phyloP scores from a whole-genome alignment of 23 tunicate genomes.

The Botrylloides violaceus region DNA sequence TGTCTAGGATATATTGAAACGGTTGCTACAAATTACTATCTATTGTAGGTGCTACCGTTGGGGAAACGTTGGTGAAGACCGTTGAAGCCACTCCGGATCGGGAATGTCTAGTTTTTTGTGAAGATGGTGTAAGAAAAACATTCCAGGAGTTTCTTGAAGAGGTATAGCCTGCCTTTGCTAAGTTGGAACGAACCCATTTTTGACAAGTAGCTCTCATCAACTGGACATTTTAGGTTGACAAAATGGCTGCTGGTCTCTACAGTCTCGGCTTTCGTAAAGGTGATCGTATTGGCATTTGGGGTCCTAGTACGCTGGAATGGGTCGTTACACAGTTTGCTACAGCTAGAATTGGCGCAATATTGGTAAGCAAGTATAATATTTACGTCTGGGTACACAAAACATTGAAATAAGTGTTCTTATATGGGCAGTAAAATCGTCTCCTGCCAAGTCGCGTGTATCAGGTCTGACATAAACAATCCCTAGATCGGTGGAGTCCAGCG shows the following conservation, averaged over 20 bases:
- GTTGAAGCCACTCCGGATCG: constrained; percentile 72
- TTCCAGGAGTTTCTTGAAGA: constrained; percentile 57
- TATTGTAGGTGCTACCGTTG: constrained; percentile 35
- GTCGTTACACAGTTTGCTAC: constrained; percentile 82
- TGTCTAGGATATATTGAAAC: background rate
- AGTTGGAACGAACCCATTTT: background rate
- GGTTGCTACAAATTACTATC: too few relatives aligned
- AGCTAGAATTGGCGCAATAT: constrained; percentile 49
- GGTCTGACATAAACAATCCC: too few relatives aligned
- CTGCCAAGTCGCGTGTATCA: background rate
- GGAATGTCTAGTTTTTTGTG: constrained; percentile 86
- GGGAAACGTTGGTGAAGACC: constrained; percentile 37
- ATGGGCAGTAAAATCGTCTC: background rate
- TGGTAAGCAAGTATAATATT: constrained; percentile 52
- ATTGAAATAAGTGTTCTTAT: background rate
- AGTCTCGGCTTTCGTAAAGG: constrained; percentile 75
- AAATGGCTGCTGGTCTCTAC: constrained; percentile 63
- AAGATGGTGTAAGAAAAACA: constrained; percentile 41
- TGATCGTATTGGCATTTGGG: constrained; percentile 94
- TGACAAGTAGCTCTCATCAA: background rate
- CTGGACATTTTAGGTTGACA: constrained; percentile 45
- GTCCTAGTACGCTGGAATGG: constrained; percentile 90
- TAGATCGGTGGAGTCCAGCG: too few relatives aligned
- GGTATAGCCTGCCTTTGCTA: constrained; percentile 17
- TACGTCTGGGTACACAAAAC: too few relatives aligned